Base-by-base conservation (phyloP, 1,140 invertebrate genomes). In the Branchinecta lynchi region DNA sequence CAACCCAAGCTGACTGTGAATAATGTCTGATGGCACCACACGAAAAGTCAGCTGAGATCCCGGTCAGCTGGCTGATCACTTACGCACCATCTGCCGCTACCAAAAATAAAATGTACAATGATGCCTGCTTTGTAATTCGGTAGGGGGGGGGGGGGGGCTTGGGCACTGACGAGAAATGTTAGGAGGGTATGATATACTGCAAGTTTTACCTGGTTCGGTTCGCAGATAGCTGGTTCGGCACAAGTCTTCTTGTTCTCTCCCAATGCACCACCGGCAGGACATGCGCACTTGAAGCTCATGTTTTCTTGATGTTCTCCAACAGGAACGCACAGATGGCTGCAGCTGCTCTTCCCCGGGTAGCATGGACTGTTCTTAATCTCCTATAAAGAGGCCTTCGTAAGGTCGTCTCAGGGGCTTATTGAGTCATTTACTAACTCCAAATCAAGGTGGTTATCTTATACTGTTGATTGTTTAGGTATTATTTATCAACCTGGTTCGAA, bases 251-350 rank as follows among this genome's bases (percentile, higher is more conserved):
- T 80, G 74, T 89, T 86, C 8, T 87, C 84, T 8, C 84, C 82
- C 17, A 93, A 75, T 72, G 86, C 85, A 67, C 89, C 78, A 67
- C 86, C 86, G 71, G 86, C 81, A 44, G 92, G 87, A 79, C 90
- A 92, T 17, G 86, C 85, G 77, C 93, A 93, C 74, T 85, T 70
- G 21, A 69, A 68, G 10, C 70, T 46, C 43, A 45, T 21, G 44
- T 66, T 43, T n/a, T 72, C 72, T 43, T 72, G 70, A 7, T 69
- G 68, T 12, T 70, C 68, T 51, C 74, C 71, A 21, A 72, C 70
- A 8, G 72, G 78, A 74, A 86, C 80, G 77, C 89, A 86, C 74
- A 92, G 79, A 81, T 92, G 85, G 72, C 91, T 85, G 75, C 86
- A 86, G 65, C 84, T 78, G 65, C 84, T 80, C 12, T 76, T 73